These are phyloP conservation scores for Australoheros scitulus DNA, from an alignment of 2,113 vertebrate species.

Conservation along the genomic window DNA sequence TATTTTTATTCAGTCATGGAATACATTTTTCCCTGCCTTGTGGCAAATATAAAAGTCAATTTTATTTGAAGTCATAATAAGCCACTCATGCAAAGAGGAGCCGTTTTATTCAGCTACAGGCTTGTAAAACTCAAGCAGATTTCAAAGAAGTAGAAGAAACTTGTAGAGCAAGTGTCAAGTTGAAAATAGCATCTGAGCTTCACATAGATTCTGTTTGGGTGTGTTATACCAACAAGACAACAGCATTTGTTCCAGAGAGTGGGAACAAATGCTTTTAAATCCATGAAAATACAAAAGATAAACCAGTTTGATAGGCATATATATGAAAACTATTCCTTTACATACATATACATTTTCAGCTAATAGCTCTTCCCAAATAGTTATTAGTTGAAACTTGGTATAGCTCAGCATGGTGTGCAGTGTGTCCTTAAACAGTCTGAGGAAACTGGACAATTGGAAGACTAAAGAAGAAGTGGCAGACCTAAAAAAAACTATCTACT, in stretches of 20 bases:
- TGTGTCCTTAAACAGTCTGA: too few species aligned
- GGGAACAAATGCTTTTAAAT: too few species aligned
- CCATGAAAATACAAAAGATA: too few species aligned
- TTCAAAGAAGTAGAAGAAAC: not conserved
- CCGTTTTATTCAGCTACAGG: not conserved
- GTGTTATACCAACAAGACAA: not conserved
- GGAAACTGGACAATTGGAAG: too few species aligned
- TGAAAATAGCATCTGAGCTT: not conserved
- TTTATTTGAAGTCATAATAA: not conserved
- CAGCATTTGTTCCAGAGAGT: not conserved
- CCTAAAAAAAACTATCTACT: too few species aligned
- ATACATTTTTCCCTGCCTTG: not conserved
- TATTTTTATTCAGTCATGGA: conserved; percentile 10
- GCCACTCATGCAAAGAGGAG: not conserved
- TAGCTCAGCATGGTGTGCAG: too few species aligned
- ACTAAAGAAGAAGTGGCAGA: too few species aligned
- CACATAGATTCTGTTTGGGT: not conserved
- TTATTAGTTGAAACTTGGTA: too few species aligned
- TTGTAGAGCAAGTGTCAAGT: not conserved
- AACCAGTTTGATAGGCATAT: too few species aligned
- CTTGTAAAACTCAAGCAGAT: not conserved
- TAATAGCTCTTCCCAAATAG: too few species aligned
- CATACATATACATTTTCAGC: too few species aligned
- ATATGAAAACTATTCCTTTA: too few species aligned
- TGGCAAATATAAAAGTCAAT: not conserved